Evolutionary conservation across 2,797 vertebrate genomes (phyloP).

Genomic region (Sternotherus odoratus): DNA sequence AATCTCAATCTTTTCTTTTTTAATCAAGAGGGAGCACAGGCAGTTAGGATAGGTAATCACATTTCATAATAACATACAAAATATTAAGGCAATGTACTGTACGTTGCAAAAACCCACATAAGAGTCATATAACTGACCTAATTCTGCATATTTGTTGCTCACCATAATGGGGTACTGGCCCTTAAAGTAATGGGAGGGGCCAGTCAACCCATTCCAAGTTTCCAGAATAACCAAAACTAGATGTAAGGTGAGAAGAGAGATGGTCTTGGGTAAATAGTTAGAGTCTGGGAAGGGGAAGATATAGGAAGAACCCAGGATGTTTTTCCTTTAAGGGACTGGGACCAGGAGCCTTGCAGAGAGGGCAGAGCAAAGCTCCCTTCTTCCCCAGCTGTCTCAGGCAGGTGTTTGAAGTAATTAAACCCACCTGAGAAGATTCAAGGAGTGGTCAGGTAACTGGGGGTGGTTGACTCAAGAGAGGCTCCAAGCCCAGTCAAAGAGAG

Average conservation of each 20-base stretch:
- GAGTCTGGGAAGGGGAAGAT: neutral
- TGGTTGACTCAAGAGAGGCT: neutral
- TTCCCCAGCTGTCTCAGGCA: neutral
- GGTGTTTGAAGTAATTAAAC: neutral
- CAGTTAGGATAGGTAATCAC: neutral
- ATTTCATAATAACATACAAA: neutral
- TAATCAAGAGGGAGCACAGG: neutral
- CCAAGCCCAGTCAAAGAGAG: neutral
- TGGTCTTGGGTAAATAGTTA: neutral
- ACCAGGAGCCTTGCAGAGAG: neutral
- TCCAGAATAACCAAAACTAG: neutral
- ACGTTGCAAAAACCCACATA: neutral
- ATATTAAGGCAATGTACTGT: fast-evolving
- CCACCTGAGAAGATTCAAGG: neutral
- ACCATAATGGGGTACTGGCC: fast-evolving
- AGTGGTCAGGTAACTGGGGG: neutral
- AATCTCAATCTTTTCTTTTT: neutral
- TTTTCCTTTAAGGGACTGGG: neutral
- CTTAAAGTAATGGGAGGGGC: neutral
- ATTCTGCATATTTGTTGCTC: fast-evolving
- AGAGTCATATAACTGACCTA: neutral
- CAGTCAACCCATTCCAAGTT: neutral
- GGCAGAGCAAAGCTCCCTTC: neutral
- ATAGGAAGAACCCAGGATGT: neutral
- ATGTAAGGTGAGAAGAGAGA: neutral